Evolutionary conservation across 1,140 invertebrate species (phyloP).

Genomic region (Ladona fulva): DNA sequence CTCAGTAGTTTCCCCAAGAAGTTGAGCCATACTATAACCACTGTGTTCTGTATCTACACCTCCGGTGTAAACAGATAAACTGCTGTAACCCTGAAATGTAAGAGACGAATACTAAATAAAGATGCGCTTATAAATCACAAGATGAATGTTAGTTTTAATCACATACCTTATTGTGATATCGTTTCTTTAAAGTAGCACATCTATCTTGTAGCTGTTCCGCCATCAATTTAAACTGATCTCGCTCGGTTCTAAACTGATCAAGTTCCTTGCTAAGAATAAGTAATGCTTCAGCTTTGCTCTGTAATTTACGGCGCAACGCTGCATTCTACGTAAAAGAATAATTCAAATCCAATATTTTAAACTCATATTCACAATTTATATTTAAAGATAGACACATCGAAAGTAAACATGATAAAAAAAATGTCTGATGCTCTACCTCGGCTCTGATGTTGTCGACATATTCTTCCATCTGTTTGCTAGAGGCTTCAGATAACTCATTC

Average conservation of each 20-base stretch:
- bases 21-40: background rate
- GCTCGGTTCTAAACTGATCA: constrained; percentile 64
- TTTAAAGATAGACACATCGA: too few relatives aligned
- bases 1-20: constrained; percentile 32
- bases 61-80: background rate
- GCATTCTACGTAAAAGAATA: constrained; percentile 36
- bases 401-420: too few relatives aligned
- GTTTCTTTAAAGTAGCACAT: constrained; percentile 43
- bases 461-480: background rate
- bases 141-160: background rate
- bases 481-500: too few relatives aligned
- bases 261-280: constrained; percentile 65
- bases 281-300: constrained; percentile 71
- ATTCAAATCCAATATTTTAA: too few relatives aligned
- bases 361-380: too few relatives aligned
- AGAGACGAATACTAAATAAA: background rate
- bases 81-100: background rate
- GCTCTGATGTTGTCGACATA: background rate
- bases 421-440: background rate
- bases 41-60: background rate
- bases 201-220: constrained; percentile 66
- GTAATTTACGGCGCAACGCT: constrained; percentile 56
- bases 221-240: constrained; percentile 72
- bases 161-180: constrained; percentile 16
- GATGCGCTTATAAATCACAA: background rate